Percentiles rank a stretch among this genome's conserved stretches.
phyloP scores from a whole-genome alignment of 2,888 invertebrate genomes.

The Ganaspis brasiliensis region DNA sequence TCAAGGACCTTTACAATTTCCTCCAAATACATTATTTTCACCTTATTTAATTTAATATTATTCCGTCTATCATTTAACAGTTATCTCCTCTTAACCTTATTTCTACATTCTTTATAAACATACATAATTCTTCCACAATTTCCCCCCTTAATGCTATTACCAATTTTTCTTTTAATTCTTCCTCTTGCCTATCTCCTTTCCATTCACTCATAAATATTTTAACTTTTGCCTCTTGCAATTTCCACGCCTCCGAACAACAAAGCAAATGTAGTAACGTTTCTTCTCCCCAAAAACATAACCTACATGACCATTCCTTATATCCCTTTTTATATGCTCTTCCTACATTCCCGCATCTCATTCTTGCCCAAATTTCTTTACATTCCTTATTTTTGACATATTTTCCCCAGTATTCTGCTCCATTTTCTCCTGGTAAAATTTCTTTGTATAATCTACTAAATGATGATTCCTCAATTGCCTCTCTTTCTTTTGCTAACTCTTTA shows the following conservation, averaged over 20 bases:
- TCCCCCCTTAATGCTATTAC: not conserved
- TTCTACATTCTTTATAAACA: not conserved
- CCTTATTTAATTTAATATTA: no score
- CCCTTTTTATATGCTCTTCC: conserved; percentile 18
- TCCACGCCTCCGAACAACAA: not conserved
- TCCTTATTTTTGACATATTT: not conserved
- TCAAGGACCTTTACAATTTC: no score
- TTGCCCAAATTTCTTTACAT: conserved; percentile 29
- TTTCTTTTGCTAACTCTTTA: not conserved
- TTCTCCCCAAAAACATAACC: not conserved
- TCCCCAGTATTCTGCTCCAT: not conserved
- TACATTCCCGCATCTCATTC: conserved; percentile 34
- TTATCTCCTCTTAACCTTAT: no score
- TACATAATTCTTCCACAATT: not conserved
- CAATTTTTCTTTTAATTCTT: not conserved
- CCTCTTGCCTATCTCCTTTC: not conserved
- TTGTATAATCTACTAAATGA: not conserved
- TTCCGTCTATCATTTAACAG: no score
- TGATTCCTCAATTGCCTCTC: not conserved
- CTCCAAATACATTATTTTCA: not conserved
- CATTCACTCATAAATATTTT: not conserved
- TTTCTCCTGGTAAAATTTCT: not conserved
- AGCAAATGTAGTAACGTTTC: not conserved
- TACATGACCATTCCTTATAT: conserved; percentile 32
- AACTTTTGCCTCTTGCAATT: not conserved